Evolutionary conservation across 2,797 vertebrate genomes (phyloP), one percentile per base, ranked within the genome.

Genomic region (Glyptemys insculpta): DNA sequence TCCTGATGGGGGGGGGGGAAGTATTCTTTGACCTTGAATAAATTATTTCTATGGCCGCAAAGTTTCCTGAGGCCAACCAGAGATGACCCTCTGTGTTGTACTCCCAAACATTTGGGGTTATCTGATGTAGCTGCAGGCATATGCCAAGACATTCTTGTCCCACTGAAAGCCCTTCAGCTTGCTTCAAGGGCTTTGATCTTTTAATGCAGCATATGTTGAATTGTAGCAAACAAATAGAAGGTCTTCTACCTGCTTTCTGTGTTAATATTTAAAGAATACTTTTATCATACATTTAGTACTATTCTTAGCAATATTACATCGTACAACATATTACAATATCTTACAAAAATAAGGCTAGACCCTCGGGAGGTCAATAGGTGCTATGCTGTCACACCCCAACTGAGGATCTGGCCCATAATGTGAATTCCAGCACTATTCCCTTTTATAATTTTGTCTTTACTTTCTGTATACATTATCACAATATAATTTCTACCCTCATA

Each of bases 231-330:
- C 93, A 97, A 95, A 97, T 56, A 90, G 81, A 89, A 89, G 5
- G 57, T 88, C 72, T 95, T 93, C 91, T 47, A 86, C 88, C 81
- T 91, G 88, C 92, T 94, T 91, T 79, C 81, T 83, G 29, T 83
- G 88, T 97, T 92, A 97, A 96, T 97, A 96, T 96, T 97, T 97
- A 91, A 97, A 96, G 21, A 3, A 34, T 68, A 82, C 50, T 4
- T 2, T 0, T 0, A 44, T 81, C 95, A 83, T 93, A 96, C 96
- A 94, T 95, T 93, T 59, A 95, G 47, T 94, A 12, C 1, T 72
- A 68, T 59, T 52, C 83, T 50, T 87, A 93, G 80, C 59, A 47
- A 79, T 86, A 41, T 76, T 91, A 31, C 16, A 18, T 18, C 7
- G 3, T 65, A 34, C 57, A 81, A 84, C 5, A 16, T 16, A 50